Conservation (phyloP, 2,113 vertebrate genomes). For the Amphilophus citrinellus region DNA sequence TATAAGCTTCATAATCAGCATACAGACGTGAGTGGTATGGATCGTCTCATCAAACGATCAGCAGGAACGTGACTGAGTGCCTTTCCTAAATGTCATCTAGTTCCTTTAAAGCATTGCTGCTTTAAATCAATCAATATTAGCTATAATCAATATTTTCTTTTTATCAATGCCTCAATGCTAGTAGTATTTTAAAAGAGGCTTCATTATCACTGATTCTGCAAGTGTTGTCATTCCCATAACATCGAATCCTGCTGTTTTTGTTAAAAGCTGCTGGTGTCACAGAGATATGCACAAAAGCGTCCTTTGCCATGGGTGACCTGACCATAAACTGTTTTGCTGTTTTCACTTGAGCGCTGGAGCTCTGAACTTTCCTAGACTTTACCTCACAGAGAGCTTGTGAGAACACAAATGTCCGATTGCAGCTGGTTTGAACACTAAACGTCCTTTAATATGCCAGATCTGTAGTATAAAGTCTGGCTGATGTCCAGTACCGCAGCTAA, state of each 20-base stretch:
- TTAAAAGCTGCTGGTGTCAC: not conserved
- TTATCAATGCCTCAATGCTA: slow-evolving; percentile 2
- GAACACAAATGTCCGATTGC: not conserved
- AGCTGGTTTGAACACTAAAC: not conserved
- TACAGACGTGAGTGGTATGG: not conserved
- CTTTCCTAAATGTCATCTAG: slow-evolving; percentile 8
- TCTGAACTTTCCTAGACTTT: not conserved
- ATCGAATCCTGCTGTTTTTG: not conserved
- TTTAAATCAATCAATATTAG: slow-evolving; percentile 10
- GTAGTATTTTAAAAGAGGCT: slow-evolving; percentile 15
- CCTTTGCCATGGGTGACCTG: not conserved
- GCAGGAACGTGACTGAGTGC: not conserved
- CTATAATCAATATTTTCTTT: not conserved
- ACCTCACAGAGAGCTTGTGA: not conserved
- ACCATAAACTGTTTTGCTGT: not conserved
- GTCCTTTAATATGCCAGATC: not conserved
- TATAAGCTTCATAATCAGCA: not conserved
- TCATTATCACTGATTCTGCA: not conserved
- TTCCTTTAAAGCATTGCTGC: not conserved
- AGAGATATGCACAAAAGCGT: not conserved
- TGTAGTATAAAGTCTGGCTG: not conserved
- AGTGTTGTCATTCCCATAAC: not conserved
- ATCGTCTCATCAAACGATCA: not conserved
- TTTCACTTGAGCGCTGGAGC: not conserved
- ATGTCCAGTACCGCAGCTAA: not conserved